Evolutionary conservation across 2,113 vertebrate species (phyloP), one percentile per base, ranked within the genome.

Genomic region (Megalops atlanticus): DNA sequence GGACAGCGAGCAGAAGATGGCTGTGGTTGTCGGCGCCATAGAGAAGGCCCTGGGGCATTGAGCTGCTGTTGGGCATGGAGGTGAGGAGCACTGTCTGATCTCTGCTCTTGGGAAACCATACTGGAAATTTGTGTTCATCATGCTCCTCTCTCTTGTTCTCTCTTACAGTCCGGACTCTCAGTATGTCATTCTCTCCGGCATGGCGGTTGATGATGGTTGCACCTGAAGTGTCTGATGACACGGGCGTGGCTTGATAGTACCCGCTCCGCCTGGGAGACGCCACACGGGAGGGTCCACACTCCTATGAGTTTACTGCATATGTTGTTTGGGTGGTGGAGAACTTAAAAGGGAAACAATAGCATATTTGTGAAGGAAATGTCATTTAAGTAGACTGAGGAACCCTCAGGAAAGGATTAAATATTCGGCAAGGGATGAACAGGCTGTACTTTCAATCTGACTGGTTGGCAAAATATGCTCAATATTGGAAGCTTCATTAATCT

Each of bases 171-270:
- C 1, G 79, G 79, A 73, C 68, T 80, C 69, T 54, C 38, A 3
- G 83, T 83, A 80, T 39, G 84, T 83, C 73, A 36, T 78, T 38
- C 82, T 85, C 84, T 74, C 52, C 77, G 83, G 82, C n/a, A 76
- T 80, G 58, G 86, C 82, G 84, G 86, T 73, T 82, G 78, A 89
- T 89, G 88, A 89, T 68, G 81, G 88, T 86, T 81, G 84, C 49
- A 12, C 84, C 84, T 78, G 49, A 87, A 88, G 82, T 87, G 88
- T 86, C 80, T 68, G 10, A 8, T 12, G 75, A 45, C 88, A 88
- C 52, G 84, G 88, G 81, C 40, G 72, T 81, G 74, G 70, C 87
- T 79, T 84, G 88, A 89, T 85, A 82, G 69, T 54, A 14, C 38
- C 49, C 1, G 81, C 78, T 43, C 68, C 83, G 81, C 76, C 84